Percentiles rank a stretch among this genome's conserved stretches.
phyloP scores from a whole-genome alignment of 2,888 invertebrate species.

The Pyrrhia umbra region DNA sequence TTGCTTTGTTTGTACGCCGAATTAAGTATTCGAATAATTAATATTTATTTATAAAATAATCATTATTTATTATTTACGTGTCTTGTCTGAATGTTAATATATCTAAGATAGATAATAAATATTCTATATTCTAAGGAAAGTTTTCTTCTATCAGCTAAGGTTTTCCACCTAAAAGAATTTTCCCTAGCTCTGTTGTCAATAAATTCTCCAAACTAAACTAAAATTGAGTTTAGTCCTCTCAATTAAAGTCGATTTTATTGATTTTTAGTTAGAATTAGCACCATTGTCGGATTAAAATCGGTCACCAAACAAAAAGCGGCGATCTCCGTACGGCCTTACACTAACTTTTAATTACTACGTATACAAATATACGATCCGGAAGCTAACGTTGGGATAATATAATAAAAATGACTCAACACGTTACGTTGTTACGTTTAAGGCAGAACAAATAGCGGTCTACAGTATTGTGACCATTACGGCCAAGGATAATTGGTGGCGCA shows the following conservation, averaged over 20 bases:
- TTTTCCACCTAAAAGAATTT: no score
- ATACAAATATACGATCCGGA: conserved; percentile 58
- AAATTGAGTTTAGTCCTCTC: no score
- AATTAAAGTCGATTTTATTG: no score
- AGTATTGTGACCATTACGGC: conserved; percentile 50
- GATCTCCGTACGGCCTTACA: background rate
- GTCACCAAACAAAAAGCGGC: background rate
- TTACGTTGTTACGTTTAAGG: conserved; percentile 47
- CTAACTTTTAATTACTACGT: conserved; percentile 29
- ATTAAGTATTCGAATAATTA: conserved; percentile 24
- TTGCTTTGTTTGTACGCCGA: conserved; percentile 37
- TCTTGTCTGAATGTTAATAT: no score
- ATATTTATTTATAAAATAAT: conserved; percentile 31
- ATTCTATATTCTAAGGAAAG: no score
- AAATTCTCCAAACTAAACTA: no score
- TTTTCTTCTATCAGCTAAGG: no score
- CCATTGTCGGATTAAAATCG: no score
- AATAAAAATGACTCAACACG: conserved; percentile 48
- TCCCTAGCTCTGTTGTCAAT: no score
- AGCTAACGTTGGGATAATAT: conserved; percentile 39
- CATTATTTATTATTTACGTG: no score
- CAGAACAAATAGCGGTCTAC: conserved; percentile 36
- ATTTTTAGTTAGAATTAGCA: no score
- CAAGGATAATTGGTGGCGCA: conserved; percentile 61
- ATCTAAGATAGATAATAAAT: no score